Base-by-base conservation (phyloP, 1,140 invertebrate genomes). In the Prorops nasuta region DNA sequence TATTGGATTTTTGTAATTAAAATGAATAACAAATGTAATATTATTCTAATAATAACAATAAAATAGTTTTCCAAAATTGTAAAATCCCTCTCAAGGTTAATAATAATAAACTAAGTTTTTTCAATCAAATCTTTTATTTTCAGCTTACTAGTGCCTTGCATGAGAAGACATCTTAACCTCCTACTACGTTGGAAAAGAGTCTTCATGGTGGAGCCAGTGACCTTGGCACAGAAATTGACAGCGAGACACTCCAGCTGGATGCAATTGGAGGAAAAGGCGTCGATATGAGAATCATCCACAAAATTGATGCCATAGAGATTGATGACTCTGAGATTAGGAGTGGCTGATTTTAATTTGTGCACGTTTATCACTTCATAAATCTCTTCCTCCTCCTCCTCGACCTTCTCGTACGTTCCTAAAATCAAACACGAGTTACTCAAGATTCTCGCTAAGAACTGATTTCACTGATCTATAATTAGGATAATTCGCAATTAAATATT, bases 331-430 rank as follows among this genome's bases (percentile, higher is more conserved):
- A 98, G 79, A 78, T 98, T 98, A 0, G 96, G 95, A 0, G 94
- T 94, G 0, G 94, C 94, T 10, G 91, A 92, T 72, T 99, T 99
- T 2, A 99, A 79, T 67, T 98, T 98, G 73, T 98, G 95, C 15
- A 99, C 94, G 72, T 99, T 99, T 56, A 99, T 96, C 0, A 99
- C 97, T 79, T 99, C 97, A 73, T 99, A 99, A 60, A 98, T 96
- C 80, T 99, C 96, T 72, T 99, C 98, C 69, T 99, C 97, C 67
- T 98, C 96, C 69, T 99, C 96, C 71, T 98, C 96, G 4, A 98
- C 88, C 72, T 97, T 97, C 69, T 99, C 98, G 71, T 99, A 99
- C 0, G 97, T 99, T 16, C 97, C 93, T 95, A 68, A 58, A 44
- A 34, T 17, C 8, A 44, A 37, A 34, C n/a, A n/a, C n/a, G n/a